Evolutionary conservation across 2,797 vertebrate genomes (phyloP).

Genomic region (Etheostoma nigrum): DNA sequence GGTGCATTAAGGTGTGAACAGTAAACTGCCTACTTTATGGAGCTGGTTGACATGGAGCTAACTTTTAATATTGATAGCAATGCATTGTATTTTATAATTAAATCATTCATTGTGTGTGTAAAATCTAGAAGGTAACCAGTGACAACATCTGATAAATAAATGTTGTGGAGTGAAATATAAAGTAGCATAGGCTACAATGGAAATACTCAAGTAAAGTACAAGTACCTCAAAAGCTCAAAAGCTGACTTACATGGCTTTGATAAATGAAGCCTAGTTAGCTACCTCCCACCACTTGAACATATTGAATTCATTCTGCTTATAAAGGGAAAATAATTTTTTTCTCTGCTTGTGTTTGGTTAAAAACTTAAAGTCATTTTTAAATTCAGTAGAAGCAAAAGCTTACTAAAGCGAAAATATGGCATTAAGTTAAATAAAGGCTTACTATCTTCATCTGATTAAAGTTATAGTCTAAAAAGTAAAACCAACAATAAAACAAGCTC

Average conservation of each 20-base stretch:
- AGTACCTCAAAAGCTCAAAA: neutral
- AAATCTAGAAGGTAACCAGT: neutral
- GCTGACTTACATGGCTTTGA: neutral
- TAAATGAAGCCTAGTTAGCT: neutral
- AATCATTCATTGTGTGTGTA: neutral
- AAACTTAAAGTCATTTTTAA: neutral
- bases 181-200: too few species aligned
- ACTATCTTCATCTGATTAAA: neutral
- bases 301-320: neutral
- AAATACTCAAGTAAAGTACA: neutral
- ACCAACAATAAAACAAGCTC: neutral
- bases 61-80: neutral
- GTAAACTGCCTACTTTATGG: neutral
- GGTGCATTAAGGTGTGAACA: neutral
- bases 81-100: neutral
- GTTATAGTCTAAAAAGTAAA: neutral
- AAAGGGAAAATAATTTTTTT: neutral
- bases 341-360: neutral
- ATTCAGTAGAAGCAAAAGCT: neutral
- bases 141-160: neutral
- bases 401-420: neutral
- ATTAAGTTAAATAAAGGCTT: neutral
- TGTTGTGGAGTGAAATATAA: neutral
- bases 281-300: neutral
- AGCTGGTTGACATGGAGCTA: neutral